These are phyloP conservation scores for Brachyopa scutellaris DNA, from an alignment of 2,888 invertebrate species.

Conservation along the genomic window DNA sequence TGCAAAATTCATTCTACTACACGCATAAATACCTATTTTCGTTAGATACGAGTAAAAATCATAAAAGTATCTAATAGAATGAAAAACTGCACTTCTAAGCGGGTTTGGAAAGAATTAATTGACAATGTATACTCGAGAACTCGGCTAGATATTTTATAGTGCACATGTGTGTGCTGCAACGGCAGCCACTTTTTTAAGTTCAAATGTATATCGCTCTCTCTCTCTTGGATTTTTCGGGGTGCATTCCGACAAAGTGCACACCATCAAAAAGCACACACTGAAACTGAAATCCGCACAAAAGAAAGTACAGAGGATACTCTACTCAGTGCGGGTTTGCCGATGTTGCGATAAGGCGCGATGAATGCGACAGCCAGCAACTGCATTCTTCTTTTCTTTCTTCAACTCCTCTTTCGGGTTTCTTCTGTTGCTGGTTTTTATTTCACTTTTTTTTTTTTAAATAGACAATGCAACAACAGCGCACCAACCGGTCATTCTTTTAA, in stretches of 20 bases:
- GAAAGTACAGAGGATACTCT: constrained; percentile 8
- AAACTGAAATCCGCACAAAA: background rate
- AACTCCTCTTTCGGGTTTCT: background rate
- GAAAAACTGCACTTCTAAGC: constrained; percentile 15
- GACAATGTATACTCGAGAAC: background rate
- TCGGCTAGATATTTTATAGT: background rate
- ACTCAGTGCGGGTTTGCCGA: too few species aligned
- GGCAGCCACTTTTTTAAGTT: background rate
- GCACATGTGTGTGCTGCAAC: background rate
- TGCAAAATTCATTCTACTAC: background rate
- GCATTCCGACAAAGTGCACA: constrained; percentile 58
- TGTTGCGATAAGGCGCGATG: constrained; percentile 31
- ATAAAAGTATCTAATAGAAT: background rate
- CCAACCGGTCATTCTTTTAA: constrained; percentile 67
- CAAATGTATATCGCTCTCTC: background rate
- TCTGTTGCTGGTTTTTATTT: constrained; percentile 25
- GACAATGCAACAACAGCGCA: constrained; percentile 74
- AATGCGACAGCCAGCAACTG: constrained; percentile 58
- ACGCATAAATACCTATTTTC: background rate
- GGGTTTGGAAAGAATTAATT: constrained; percentile 9
- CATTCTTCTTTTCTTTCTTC: constrained; percentile 49
- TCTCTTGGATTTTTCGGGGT: constrained; percentile 4
- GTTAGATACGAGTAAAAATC: background rate
- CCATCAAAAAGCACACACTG: constrained; percentile 28
- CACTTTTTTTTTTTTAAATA: background rate